Percentiles rank a stretch among this genome's conserved stretches.
phyloP scores from a whole-genome alignment of 2,113 vertebrate species.

The Paraplagusia blochii region DNA sequence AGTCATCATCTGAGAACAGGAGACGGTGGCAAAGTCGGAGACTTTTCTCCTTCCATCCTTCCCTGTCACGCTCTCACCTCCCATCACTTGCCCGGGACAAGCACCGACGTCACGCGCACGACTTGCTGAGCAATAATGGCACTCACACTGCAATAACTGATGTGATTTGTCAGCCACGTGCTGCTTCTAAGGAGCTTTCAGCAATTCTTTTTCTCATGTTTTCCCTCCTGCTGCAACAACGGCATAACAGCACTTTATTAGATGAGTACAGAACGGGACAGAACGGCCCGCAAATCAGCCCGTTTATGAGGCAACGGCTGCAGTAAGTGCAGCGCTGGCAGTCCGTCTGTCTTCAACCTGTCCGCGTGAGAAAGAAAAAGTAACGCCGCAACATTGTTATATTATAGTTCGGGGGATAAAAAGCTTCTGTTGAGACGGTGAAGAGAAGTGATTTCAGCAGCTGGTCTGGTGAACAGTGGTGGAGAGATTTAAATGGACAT shows the following conservation, averaged over 20 bases:
- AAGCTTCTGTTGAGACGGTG: neutral
- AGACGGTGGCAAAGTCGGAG: conserved; percentile 16
- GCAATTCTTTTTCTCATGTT: conserved; percentile 53
- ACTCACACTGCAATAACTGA: conserved; percentile 55
- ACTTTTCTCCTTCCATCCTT: conserved; percentile 32
- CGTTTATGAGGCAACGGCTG: conserved; percentile 59
- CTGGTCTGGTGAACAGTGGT: conserved; percentile 27
- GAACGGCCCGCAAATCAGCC: conserved; percentile 62
- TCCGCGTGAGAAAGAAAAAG: conserved; percentile 6
- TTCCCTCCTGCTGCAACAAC: conserved; percentile 63
- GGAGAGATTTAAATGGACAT: conserved; percentile 52
- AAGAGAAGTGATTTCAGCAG: conserved; percentile 6
- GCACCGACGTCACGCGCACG: conserved; percentile 47
- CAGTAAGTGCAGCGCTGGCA: conserved; percentile 5
- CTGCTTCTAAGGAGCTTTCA: conserved; percentile 60
- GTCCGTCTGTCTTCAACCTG: conserved; percentile 18
- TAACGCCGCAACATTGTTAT: conserved; percentile 9
- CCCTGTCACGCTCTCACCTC: conserved; percentile 47
- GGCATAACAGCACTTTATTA: conserved; percentile 66
- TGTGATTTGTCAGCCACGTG: conserved; percentile 63
- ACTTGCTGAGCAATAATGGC: conserved; percentile 48
- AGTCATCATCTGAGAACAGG: neutral
- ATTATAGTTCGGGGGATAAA: conserved; percentile 21
- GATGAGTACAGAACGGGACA: conserved; percentile 59
- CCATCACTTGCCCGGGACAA: conserved; percentile 55